These are phyloP conservation scores for Dipus sagitta DNA, from an alignment of 2,797 vertebrate genomes.

Conservation along the genomic window DNA sequence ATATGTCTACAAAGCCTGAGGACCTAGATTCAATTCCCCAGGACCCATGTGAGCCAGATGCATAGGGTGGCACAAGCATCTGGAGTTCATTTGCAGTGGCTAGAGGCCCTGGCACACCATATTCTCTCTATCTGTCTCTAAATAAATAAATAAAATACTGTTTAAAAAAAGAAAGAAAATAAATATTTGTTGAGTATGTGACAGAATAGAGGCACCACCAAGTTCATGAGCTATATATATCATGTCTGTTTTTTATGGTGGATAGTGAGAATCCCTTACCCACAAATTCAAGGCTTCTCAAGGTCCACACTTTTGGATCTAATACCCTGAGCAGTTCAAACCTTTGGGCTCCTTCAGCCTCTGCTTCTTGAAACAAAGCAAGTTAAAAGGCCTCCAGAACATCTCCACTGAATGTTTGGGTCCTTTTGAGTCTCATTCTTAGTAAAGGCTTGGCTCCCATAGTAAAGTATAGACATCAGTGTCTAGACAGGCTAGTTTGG, in stretches of 20 bases:
- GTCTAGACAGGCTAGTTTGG: neutral
- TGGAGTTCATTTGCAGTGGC: no score
- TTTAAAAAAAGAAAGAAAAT: neutral
- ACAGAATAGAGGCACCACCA: neutral
- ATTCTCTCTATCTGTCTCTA: no score
- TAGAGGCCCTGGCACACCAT: no score
- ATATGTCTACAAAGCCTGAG: no score
- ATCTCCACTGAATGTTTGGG: neutral
- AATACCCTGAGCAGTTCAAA: neutral
- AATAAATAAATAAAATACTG: no score
- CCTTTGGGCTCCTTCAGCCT: neutral
- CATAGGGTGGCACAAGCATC: no score
- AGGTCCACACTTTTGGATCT: neutral
- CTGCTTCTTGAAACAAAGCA: constrained; percentile 7
- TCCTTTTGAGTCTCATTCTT: neutral
- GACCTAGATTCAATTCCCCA: no score
- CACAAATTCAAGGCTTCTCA: neutral
- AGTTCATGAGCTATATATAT: neutral
- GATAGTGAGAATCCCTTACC: neutral
- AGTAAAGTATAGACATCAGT: neutral
- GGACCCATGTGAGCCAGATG: no score
- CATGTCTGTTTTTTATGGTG: neutral
- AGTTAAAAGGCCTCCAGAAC: neutral
- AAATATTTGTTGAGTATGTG: neutral
- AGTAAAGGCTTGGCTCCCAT: neutral